Evolutionary conservation across 2,888 invertebrate species (phyloP).

Genomic region (Cosmorhoe ocellata): DNA sequence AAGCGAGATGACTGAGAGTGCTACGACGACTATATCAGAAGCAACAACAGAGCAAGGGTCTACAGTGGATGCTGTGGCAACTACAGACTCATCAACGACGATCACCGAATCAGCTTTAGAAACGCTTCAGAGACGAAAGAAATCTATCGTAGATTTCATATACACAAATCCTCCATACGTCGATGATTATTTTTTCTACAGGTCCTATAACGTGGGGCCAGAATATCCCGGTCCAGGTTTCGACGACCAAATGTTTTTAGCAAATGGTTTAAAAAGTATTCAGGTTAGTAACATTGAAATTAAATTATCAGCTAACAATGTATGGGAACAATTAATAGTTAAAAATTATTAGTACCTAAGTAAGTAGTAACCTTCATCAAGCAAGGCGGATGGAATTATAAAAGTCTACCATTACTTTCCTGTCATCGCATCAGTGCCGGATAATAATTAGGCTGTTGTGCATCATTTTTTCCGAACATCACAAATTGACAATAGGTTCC

Average conservation of each 20-base stretch:
- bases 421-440: slow-evolving; percentile 23
- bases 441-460: slow-evolving; percentile 17
- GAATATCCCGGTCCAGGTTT: slow-evolving; percentile 46
- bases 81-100: slow-evolving; percentile 37
- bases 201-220: slow-evolving; percentile 63
- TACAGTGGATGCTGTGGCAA: slow-evolving; percentile 32
- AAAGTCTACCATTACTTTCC: slow-evolving; percentile 19
- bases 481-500: slow-evolving; percentile 30
- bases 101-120: slow-evolving; percentile 51
- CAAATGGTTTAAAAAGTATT: slow-evolving; percentile 68
- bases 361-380: too few relatives aligned
- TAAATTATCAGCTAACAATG: too few relatives aligned
- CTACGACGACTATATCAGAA: slow-evolving; percentile 19
- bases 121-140: slow-evolving; percentile 65
- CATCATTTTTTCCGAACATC: slow-evolving; percentile 25
- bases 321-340: too few relatives aligned
- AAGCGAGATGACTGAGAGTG: slow-evolving; percentile 28
- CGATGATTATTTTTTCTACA: slow-evolving; percentile 64
- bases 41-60: slow-evolving; percentile 23
- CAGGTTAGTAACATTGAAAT: slow-evolving; percentile 51
- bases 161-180: slow-evolving; percentile 66
- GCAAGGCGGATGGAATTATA: slow-evolving; percentile 5
- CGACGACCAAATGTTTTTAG: slow-evolving; percentile 64
- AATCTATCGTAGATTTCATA: slow-evolving; percentile 70
- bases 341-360: too few relatives aligned